Evolutionary conservation across 2,888 invertebrate species (phyloP).

Genomic region (Ypsolopha sequella): DNA sequence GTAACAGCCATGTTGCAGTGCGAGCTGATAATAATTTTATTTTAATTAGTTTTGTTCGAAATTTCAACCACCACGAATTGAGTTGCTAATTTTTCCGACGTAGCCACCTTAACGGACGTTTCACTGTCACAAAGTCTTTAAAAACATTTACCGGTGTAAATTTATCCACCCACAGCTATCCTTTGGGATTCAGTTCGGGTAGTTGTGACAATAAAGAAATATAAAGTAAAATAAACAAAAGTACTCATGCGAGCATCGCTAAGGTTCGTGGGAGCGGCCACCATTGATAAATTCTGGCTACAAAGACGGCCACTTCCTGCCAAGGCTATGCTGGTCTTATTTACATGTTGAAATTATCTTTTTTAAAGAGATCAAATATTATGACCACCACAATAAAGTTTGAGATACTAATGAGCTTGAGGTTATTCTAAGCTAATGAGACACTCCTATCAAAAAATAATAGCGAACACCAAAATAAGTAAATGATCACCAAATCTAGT

Average conservation of each 20-base stretch:
- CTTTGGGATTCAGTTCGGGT: neutral
- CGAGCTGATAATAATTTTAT: too few species aligned
- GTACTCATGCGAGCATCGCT: neutral
- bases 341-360: neutral
- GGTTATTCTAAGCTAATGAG: too few species aligned
- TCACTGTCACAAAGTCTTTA: neutral
- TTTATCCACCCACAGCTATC: neutral
- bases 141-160: neutral
- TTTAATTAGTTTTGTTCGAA: too few species aligned
- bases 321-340: neutral
- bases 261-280: slow-evolving; percentile 2
- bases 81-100: too few species aligned
- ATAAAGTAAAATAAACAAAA: slow-evolving; percentile 1
- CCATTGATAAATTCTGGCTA: slow-evolving; percentile 10
- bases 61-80: too few species aligned
- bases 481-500: neutral
- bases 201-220: too few species aligned
- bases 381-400: too few species aligned
- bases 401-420: too few species aligned
- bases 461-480: neutral
- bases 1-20: too few species aligned
- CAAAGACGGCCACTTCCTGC: slow-evolving; percentile 15
- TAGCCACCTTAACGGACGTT: too few species aligned
- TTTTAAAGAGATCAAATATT: neutral
- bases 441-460: neutral